These are phyloP conservation scores for Spodoptera frugiperda DNA, from an alignment of 1,140 invertebrate genomes.

Conservation along the genomic window DNA sequence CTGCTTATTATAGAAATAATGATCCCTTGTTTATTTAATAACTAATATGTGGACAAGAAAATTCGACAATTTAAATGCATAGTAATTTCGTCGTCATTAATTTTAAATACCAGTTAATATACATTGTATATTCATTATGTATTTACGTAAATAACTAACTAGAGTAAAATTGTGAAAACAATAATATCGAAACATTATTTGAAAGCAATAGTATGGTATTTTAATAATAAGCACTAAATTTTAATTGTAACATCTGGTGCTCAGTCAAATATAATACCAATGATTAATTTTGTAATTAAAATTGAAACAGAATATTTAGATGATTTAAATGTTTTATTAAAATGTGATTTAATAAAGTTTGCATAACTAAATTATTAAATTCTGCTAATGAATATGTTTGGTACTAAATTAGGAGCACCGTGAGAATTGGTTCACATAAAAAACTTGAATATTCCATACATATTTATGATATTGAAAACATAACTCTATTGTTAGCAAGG, in stretches of 20 bases:
- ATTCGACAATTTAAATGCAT: slow-evolving; percentile 48
- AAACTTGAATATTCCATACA: slow-evolving; percentile 12
- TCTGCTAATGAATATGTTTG: background rate
- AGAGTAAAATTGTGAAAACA: background rate
- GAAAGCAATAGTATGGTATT: slow-evolving; percentile 22
- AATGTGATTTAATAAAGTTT: background rate
- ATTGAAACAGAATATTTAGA: background rate
- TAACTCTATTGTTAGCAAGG: slow-evolving; percentile 59
- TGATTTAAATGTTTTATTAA: slow-evolving; percentile 35
- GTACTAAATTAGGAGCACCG: background rate
- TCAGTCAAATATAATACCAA: background rate
- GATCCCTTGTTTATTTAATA: slow-evolving; percentile 59
- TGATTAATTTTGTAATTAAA: slow-evolving; percentile 24
- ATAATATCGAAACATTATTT: background rate
- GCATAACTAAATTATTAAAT: too few relatives aligned
- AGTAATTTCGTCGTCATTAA: slow-evolving; percentile 21
- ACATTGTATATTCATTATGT: slow-evolving; percentile 1
- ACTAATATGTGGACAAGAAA: slow-evolving; percentile 48
- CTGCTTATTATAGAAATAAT: slow-evolving; percentile 61
- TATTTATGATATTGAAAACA: slow-evolving; percentile 48
- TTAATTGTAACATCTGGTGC: slow-evolving; percentile 32
- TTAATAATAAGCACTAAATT: slow-evolving; percentile 17
- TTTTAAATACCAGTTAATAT: slow-evolving; percentile 2
- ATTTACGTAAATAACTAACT: background rate
- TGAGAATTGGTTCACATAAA: background rate